phyloP scores from a whole-genome alignment of 2,797 vertebrate species.

The Spea hammondii region DNA sequence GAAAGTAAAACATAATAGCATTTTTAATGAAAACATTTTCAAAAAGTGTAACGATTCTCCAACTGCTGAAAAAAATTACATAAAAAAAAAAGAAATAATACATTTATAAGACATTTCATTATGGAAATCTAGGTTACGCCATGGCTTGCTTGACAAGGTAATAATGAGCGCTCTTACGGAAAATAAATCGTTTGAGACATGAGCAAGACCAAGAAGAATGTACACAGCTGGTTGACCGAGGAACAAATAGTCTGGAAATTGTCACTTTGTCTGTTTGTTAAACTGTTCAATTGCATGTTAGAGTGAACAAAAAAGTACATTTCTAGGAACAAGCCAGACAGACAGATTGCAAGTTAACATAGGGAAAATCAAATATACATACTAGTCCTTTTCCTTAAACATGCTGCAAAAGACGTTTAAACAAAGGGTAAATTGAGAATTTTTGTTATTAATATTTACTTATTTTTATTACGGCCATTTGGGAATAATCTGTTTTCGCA shows the following conservation, averaged over 20 bases:
- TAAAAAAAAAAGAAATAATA: not conserved
- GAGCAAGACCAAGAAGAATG: constrained; percentile 77
- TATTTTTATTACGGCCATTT: too few species aligned
- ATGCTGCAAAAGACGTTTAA: not conserved
- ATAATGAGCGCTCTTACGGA: constrained; percentile 66
- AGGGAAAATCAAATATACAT: constrained; percentile 36
- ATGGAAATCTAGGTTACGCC: constrained; percentile 59
- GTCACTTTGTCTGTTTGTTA: constrained; percentile 73
- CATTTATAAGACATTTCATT: constrained; percentile 50
- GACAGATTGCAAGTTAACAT: constrained; percentile 51
- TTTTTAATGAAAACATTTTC: too few species aligned
- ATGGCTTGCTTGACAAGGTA: constrained; percentile 65
- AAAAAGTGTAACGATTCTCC: too few species aligned
- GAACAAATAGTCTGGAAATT: constrained; percentile 76
- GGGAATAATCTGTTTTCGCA: too few species aligned
- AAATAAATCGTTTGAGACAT: constrained; percentile 73
- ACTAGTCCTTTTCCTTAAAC: not conserved
- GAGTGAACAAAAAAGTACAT: constrained; percentile 42
- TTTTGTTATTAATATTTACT: too few species aligned
- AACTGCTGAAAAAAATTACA: not conserved
- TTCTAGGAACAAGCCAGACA: constrained; percentile 13
- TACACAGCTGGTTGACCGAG: constrained; percentile 72
- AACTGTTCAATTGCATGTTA: constrained; percentile 68
- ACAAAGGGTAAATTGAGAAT: not conserved
- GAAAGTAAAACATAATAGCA: too few species aligned